Base-by-base conservation (phyloP, 1,140 invertebrate genomes). In the Solenopsis fugax region DNA sequence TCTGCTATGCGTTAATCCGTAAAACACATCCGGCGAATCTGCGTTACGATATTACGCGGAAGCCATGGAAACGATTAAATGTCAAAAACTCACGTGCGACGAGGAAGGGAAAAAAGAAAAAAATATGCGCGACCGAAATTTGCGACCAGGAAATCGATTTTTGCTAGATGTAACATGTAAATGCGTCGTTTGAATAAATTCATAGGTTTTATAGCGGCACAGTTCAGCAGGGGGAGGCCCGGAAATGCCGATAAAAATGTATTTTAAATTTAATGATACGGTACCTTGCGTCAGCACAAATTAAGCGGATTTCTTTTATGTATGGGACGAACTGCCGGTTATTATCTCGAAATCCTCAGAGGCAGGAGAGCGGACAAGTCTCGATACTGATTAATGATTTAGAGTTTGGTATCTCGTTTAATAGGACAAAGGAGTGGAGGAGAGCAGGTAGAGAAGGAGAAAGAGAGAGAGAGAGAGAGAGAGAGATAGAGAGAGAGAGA, bases 321-420 rank as follows among this genome's bases (percentile, higher is more conserved):
- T 24, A 58, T 24, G 41, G 37, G 16, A 54, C 29, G 48, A 34
- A 75, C 12, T 2, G 37, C 7, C 37, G 54, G 21, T 58, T 75
- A 75, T 75, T 75, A 75, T 58, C 54, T 75, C n/a, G 3, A 34
- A 18, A 41, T 75, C 52, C 54, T 13, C 54, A 41, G 54, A 45
- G 52, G n/a, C n/a, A 34, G 21, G 10, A 64, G 12, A 65, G 41
- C 41, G 24, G 41, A 78, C 41, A n/a, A 48, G 64, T 69, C 67
- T 62, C 52, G 86, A 88, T 89, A 89, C 69, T 87, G 87, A 89
- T 89, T 88, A 89, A 89, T 84, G 54, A 62, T 88, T 89, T 88
- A 88, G 41, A 69, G 75, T 71, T 50, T 58, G 64, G 41, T 85
- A 72, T 21, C 65, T 81, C 50, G 16, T 56, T 81, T 71, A 71